phyloP scores from a whole-genome alignment of 2,113 vertebrate genomes.

The Sitta europaea region DNA sequence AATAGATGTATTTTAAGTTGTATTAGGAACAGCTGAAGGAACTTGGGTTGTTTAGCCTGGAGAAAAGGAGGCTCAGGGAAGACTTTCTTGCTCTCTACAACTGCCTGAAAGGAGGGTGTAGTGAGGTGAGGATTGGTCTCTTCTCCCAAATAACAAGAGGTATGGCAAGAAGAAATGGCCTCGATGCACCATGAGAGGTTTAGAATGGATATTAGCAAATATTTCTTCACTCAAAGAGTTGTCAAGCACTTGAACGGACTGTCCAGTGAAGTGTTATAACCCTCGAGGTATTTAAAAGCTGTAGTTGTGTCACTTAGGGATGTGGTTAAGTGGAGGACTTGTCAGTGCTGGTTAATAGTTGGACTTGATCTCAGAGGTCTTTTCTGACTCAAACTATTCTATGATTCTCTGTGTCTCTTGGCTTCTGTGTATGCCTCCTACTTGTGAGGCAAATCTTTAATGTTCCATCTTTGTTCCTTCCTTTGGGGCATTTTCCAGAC shows the following conservation, averaged over 20 bases:
- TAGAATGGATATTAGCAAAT: not conserved
- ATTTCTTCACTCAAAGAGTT: not conserved
- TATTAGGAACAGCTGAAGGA: not conserved
- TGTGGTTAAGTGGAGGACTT: not conserved
- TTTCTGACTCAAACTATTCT: not conserved
- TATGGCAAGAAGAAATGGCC: not conserved
- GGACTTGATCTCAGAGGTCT: not conserved
- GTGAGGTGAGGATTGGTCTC: rapidly evolving
- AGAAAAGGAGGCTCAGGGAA: not conserved
- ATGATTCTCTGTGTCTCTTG: not conserved
- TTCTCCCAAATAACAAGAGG: not conserved
- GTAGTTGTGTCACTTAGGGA: too few species aligned
- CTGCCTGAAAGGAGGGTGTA: not conserved
- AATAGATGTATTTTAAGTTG: not conserved
- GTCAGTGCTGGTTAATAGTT: not conserved
- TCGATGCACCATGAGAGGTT: not conserved
- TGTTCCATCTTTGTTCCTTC: not conserved
- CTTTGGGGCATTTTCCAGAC: not conserved
- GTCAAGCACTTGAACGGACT: not conserved
- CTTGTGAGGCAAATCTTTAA: not conserved
- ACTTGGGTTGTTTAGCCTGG: rapidly evolving
- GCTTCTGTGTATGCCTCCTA: not conserved
- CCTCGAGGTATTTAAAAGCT: not conserved
- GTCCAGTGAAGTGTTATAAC: not conserved
- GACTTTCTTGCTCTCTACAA: not conserved